Percentiles rank a stretch among this genome's conserved stretches.
phyloP scores from a whole-genome alignment of 2,888 invertebrate genomes.

The Perizoma flavofasciatum region DNA sequence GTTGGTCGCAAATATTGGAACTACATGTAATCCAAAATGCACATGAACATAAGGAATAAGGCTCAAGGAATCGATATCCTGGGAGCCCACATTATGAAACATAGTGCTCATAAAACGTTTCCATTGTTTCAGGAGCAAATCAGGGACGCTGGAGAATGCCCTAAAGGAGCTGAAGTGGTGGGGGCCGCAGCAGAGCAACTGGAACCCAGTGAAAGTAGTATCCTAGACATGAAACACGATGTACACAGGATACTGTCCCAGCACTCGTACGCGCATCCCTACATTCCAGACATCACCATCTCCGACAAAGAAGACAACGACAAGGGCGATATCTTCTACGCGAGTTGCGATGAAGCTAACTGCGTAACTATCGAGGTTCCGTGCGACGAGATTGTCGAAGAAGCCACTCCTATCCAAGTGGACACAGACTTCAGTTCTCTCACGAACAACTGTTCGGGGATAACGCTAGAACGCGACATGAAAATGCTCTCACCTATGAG shows the following conservation, averaged over 20 bases:
- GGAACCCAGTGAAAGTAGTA: slow-evolving; percentile 89
- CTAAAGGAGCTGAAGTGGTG: slow-evolving; percentile 90
- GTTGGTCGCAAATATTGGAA: too few species aligned
- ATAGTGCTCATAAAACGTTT: slow-evolving; percentile 4
- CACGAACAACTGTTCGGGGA: slow-evolving; percentile 55
- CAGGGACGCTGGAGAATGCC: slow-evolving; percentile 67
- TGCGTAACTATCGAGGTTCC: slow-evolving; percentile 89
- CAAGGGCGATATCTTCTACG: slow-evolving; percentile 87
- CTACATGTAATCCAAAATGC: too few species aligned
- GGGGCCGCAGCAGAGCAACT: slow-evolving; percentile 92
- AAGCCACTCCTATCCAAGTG: slow-evolving; percentile 53
- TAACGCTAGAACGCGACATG: slow-evolving; percentile 69
- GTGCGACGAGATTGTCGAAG: slow-evolving; percentile 81
- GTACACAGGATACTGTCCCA: slow-evolving; percentile 77
- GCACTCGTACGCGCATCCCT: slow-evolving; percentile 81
- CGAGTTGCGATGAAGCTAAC: slow-evolving; percentile 88
- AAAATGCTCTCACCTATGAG: slow-evolving; percentile 76
- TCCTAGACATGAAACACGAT: slow-evolving; percentile 77
- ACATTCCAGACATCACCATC: slow-evolving; percentile 53
- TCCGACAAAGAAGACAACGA: slow-evolving; percentile 64
- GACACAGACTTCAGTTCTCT: slow-evolving; percentile 60
- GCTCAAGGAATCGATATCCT: too few species aligned
- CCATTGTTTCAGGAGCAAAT: slow-evolving; percentile 61
- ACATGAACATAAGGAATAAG: too few species aligned
- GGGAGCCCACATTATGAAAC: too few species aligned